Percentiles rank a stretch among this genome's conserved stretches.
phyloP scores from a whole-genome alignment of 2,888 invertebrate genomes.

The Cistogaster globosa region DNA sequence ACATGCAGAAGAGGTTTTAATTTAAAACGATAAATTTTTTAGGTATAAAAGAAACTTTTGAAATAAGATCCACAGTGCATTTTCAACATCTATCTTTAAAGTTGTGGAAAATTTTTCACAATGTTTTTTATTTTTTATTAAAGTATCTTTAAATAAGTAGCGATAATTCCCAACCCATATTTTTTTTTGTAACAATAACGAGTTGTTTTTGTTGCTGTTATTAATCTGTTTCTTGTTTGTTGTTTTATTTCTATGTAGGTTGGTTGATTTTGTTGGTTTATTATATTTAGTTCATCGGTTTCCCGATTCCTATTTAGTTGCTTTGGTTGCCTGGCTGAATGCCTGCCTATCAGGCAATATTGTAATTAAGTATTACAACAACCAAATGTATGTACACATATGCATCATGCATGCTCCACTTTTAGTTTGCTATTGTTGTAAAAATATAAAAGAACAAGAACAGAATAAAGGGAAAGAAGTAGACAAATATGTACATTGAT shows the following conservation, averaged over 20 bases:
- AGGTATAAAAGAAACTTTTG: too few species aligned
- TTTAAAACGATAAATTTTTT: too few species aligned
- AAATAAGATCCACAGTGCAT: conserved; percentile 1
- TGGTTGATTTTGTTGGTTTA: conserved; percentile 29
- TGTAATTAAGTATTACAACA: conserved; percentile 35
- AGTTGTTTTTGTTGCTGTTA: conserved; percentile 17
- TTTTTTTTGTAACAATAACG: conserved; percentile 59
- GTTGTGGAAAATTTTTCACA: conserved; percentile 64
- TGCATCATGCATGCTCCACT: conserved; percentile 65
- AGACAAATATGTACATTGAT: conserved; percentile 53
- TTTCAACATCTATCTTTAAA: conserved; percentile 44
- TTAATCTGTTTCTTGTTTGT: conserved; percentile 62
- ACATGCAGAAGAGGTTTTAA: too few species aligned
- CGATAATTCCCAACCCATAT: conserved; percentile 68
- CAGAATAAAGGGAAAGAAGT: conserved; percentile 39
- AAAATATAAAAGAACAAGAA: conserved; percentile 38
- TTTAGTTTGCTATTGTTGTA: conserved; percentile 41
- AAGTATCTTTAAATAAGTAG: conserved; percentile 57
- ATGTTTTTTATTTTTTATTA: conserved; percentile 20
- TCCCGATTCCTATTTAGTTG: conserved; percentile 30
- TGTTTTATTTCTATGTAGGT: conserved; percentile 50
- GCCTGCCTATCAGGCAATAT: conserved; percentile 32
- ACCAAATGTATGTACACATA: background rate
- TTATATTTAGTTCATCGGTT: conserved; percentile 46
- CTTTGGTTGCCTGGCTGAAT: conserved; percentile 6